These are phyloP conservation scores for Sus scrofa DNA, from an alignment of 2,113 vertebrate genomes.

Conservation along the genomic window T2T-Sscrofa CM000815.6:100382001-100382500, in stretches of 20 bases:
- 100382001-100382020: slow-evolving; percentile 48
- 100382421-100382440: background rate
- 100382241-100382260: no score
- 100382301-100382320: no score
- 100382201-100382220: no score
- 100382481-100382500: background rate
- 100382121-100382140: background rate
- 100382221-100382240: no score
- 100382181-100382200: no score
- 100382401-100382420: no score
- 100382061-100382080: background rate
- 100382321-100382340: no score
- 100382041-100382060: slow-evolving; percentile 27
- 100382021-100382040: background rate
- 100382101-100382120: slow-evolving; percentile 23
- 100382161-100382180: background rate
- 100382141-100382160: background rate
- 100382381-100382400: no score
- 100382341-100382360: no score
- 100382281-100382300: no score
- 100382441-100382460: slow-evolving; percentile 3
- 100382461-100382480: background rate
- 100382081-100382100: slow-evolving; percentile 39
- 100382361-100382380: no score
- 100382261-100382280: no score